Evolutionary conservation across 2,888 invertebrate species (phyloP).

Genomic region (Trilocha varians): DNA sequence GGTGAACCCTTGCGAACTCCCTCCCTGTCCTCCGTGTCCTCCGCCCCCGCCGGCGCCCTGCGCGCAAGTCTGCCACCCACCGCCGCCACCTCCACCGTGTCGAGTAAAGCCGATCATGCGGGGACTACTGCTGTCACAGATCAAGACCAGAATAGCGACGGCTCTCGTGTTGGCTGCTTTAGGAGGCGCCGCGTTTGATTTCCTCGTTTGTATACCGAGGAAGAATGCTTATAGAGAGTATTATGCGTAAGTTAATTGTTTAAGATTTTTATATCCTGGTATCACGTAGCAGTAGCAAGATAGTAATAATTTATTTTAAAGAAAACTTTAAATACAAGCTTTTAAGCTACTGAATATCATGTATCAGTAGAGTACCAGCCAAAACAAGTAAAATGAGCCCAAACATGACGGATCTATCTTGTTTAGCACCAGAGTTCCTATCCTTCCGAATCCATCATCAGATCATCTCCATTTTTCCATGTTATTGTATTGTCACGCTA

Average conservation of each 20-base stretch:
- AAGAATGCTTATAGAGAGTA: constrained; percentile 79
- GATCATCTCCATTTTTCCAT: too few relatives aligned
- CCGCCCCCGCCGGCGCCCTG: constrained; percentile 34
- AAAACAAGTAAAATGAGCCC: too few relatives aligned
- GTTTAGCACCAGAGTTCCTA: too few relatives aligned
- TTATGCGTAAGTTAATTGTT: constrained; percentile 76
- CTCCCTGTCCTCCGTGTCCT: constrained; percentile 31
- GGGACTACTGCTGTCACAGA: constrained; percentile 76
- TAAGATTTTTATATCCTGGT: background rate
- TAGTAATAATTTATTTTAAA: background rate
- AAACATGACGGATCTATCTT: too few relatives aligned
- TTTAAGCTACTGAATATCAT: too few relatives aligned
- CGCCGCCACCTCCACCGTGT: constrained; percentile 36
- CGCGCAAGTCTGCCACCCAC: constrained; percentile 35
- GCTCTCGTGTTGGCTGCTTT: constrained; percentile 46
- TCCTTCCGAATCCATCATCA: too few relatives aligned
- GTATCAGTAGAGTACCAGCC: too few relatives aligned
- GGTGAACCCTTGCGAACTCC: constrained; percentile 25
- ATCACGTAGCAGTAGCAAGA: background rate
- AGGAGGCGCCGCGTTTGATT: constrained; percentile 57
- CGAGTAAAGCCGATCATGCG: constrained; percentile 76
- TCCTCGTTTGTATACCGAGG: constrained; percentile 64
- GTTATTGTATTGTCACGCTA: too few relatives aligned
- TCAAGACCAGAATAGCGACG: constrained; percentile 72
- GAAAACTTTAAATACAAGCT: background rate